Percentiles rank a stretch among this genome's conserved stretches.
phyloP scores from a whole-genome alignment of 1,140 invertebrate genomes.

The Leptinotarsa lineolata region DNA sequence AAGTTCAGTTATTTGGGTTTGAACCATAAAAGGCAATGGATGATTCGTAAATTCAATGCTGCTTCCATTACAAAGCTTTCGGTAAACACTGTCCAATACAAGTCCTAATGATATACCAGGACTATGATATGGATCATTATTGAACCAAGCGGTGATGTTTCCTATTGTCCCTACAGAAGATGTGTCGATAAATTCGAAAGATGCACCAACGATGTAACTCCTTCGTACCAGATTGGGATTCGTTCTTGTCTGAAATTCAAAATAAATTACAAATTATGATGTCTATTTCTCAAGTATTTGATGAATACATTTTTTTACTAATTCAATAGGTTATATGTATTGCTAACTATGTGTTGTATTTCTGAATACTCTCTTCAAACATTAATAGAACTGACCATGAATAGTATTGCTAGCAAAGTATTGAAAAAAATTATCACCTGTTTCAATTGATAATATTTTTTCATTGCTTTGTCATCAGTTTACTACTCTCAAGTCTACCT shows the following conservation, averaged over 20 bases:
- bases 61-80: neutral
- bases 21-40: conserved; percentile 65
- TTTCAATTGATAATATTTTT: too few species aligned
- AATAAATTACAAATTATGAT: too few species aligned
- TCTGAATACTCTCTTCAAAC: too few species aligned
- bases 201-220: conserved; percentile 59
- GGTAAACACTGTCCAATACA: conserved; percentile 44
- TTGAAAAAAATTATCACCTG: too few species aligned
- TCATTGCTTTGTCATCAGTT: too few species aligned
- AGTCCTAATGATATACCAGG: conserved; percentile 53
- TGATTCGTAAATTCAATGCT: conserved; percentile 68
- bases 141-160: conserved; percentile 61
- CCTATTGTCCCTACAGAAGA: neutral
- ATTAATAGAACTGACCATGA: too few species aligned
- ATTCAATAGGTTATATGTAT: too few species aligned
- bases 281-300: too few species aligned
- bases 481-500: too few species aligned
- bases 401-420: too few species aligned
- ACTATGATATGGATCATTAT: conserved; percentile 72
- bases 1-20: conserved; percentile 57
- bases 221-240: conserved; percentile 40
- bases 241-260: conserved; percentile 39
- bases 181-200: conserved; percentile 44
- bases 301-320: too few species aligned
- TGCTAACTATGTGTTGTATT: too few species aligned